phyloP scores from a whole-genome alignment of 2,888 invertebrate genomes.

The Cephalotes varians region DNA sequence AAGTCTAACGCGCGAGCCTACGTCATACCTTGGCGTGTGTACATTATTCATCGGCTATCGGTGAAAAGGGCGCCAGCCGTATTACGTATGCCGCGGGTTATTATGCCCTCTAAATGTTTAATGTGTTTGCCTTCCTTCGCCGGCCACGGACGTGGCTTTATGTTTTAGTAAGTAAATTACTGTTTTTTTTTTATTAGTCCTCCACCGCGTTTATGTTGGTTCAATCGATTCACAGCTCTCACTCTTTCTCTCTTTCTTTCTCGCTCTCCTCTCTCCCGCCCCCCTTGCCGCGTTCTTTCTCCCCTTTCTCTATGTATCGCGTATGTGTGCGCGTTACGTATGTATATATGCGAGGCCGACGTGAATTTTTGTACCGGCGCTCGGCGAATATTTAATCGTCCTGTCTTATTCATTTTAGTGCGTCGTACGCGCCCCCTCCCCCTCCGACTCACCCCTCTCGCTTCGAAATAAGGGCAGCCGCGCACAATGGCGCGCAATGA shows the following conservation, averaged over 20 bases:
- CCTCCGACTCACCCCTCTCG: background rate
- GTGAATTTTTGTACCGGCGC: constrained; percentile 62
- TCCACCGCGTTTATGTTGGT: constrained; percentile 82
- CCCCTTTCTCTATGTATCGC: constrained; percentile 7
- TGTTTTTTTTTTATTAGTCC: constrained; percentile 82
- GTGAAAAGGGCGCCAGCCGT: constrained; percentile 84
- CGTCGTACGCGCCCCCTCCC: constrained; percentile 17
- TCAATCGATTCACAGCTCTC: constrained; percentile 84
- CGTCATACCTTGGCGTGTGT: constrained; percentile 83
- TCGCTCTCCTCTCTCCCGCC: constrained; percentile 43
- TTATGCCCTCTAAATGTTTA: constrained; percentile 86
- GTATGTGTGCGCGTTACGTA: background rate
- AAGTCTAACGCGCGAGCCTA: constrained; percentile 75
- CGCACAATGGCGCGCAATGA: constrained; percentile 50
- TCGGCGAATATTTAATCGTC: constrained; percentile 65
- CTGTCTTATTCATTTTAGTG: constrained; percentile 62
- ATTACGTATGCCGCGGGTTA: constrained; percentile 85
- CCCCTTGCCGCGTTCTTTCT: constrained; percentile 37
- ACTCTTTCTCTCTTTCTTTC: constrained; percentile 64
- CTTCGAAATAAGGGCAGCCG: constrained; percentile 49
- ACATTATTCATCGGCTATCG: constrained; percentile 85
- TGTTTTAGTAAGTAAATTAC: constrained; percentile 86
- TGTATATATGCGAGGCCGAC: background rate
- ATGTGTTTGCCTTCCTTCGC: constrained; percentile 86
- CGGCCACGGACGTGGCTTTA: constrained; percentile 83